Base-by-base conservation (phyloP, 2,888 invertebrate species). In the Agrotis clavis region DNA sequence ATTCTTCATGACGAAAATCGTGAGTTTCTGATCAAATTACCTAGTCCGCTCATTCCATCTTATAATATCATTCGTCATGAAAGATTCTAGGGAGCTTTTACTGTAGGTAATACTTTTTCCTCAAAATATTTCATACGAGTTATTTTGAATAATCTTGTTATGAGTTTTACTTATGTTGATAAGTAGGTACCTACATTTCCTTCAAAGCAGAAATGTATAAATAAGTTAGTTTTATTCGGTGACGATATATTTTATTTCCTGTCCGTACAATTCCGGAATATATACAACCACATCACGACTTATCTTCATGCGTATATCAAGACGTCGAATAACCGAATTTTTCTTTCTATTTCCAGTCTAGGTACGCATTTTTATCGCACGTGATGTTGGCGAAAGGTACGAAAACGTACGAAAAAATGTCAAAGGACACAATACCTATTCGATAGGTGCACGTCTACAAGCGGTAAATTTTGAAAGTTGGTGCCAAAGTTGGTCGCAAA, bases 201-300 rank as follows among this genome's bases (percentile, higher is more conserved):
- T 57, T n/a, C 25, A 53, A 61, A 56, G 54, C 13, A 21, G 41
- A 9, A 45, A 50, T 16, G 66, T 19, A 61, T 60, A 78, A 74
- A 57, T 65, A 71, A 21, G 67, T 73, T 71, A 57, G 59, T 74
- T 75, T 19, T 71, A 57, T 71, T 74, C 69, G 59, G 74, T 66
- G 70, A 70, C 53, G 59, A 67, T 74, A 81, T 77, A 71, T 84
- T 79, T 80, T 81, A 84, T 82, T 78, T 85, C 63, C 71, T 77
- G 35, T 71, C 67, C 77, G 76, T 60, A 87, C 66, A 79, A 81
- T 71, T 74, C 62, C 19, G 45, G 53, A 71, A 87, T 86, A 79
- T 86, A 79, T 74, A 83, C 59, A 84, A 79, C 70, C 85, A 77
- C 74, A 75, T 84, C 87, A 87, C 86, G 87, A 82, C 82, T 83